Evolutionary conservation across 2,888 invertebrate genomes (phyloP), one percentile per base, ranked within the genome.

Genomic region (Dryadula phaetusa): DNA sequence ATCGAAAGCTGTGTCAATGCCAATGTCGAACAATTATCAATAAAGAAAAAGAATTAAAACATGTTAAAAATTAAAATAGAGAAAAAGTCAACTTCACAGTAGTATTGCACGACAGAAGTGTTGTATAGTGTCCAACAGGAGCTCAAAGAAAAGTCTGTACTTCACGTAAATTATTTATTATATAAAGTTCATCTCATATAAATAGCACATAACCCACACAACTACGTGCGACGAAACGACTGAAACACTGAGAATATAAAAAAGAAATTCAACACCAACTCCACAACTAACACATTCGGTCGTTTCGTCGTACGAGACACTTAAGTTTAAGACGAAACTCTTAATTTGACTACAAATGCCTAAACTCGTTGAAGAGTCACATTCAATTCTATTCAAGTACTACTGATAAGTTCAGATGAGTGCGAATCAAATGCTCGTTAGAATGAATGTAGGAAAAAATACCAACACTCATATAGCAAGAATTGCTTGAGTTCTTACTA

Each of bases 141-240:
- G 62, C 42, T 61, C 63, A 74, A 74, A 75, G 66, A 75, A 78
- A 77, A 76, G 66, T 73, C 70, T 70, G 80, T 84, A 84, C 80
- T 83, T 87, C 78, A 84, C 82, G 86, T 90, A 87, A 88, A 87
- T 86, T 87, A 85, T 87, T 92, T 91, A 92, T 91, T 92, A 92
- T 92, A 92, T 89, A 92, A 92, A 92, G 87, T 91, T 90, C 83
- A 85, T 87, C 82, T 88, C 82, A 88, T 92, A 92, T 92, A 92
- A 92, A 92, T 90, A 92, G 86, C 92, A 92, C 91, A 92, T 92
- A 88, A 86, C 91, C 92, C 92, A 88, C 87, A 82, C 89, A 79
- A 82, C 79, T 81, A 76, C 67, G 67, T 25, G 42, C 63, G 76
- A 71, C 75, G 66, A 74, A 72, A 61, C 74, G 70, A 53, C 58